Conservation (phyloP, 2,888 invertebrate genomes). For the Gryllus longicercus region DNA sequence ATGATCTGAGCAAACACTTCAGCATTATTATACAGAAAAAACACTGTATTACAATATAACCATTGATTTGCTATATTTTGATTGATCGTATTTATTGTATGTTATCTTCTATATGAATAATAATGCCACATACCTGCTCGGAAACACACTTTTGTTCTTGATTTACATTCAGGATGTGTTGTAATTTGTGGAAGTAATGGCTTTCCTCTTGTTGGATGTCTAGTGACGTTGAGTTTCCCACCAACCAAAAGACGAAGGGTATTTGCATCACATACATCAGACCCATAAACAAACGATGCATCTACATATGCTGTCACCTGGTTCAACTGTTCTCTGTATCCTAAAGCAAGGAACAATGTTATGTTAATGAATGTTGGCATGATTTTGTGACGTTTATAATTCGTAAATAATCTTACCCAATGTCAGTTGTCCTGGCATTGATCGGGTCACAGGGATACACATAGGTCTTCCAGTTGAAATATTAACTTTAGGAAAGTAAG, state of each 20-base stretch:
- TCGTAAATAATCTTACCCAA: slow-evolving; percentile 44
- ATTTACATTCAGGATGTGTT: slow-evolving; percentile 49
- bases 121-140: slow-evolving; percentile 42
- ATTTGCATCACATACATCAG: slow-evolving; percentile 48
- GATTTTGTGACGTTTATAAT: not conserved
- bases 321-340: slow-evolving; percentile 53
- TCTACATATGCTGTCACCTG: slow-evolving; percentile 51
- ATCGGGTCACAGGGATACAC: slow-evolving; percentile 53
- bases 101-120: not conserved
- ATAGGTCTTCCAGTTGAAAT: slow-evolving; percentile 46
- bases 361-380: not conserved
- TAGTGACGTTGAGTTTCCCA: slow-evolving; percentile 46
- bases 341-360: slow-evolving; percentile 35
- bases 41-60: no score
- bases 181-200: slow-evolving; percentile 48
- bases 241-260: slow-evolving; percentile 46
- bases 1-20: no score
- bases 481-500: slow-evolving; percentile 50
- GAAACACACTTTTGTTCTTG: slow-evolving; percentile 48
- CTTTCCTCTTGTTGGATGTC: slow-evolving; percentile 44
- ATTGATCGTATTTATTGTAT: not conserved
- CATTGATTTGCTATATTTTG: no score
- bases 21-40: no score
- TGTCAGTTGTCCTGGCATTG: slow-evolving; percentile 51
- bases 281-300: slow-evolving; percentile 51